These are phyloP conservation scores for Gnatocerus cornutus DNA, from an alignment of 2,888 invertebrate species.

Conservation along the genomic window DNA sequence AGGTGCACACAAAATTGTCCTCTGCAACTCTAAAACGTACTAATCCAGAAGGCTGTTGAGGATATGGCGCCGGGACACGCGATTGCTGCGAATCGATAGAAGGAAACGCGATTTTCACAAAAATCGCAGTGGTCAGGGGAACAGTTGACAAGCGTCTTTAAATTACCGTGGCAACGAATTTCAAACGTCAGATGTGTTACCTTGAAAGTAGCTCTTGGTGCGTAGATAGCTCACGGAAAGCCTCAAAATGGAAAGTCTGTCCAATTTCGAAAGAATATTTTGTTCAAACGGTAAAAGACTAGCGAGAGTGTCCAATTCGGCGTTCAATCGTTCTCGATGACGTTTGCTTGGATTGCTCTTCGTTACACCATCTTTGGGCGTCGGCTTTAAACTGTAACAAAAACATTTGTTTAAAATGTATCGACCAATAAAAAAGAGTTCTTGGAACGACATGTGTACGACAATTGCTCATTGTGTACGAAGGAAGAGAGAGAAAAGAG, in stretches of 20 bases:
- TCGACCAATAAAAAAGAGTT: not conserved
- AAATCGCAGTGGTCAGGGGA: not conserved
- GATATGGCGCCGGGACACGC: slow-evolving; percentile 64
- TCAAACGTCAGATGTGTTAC: slow-evolving; percentile 71
- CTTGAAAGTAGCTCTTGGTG: slow-evolving; percentile 99
- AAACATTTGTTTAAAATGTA: slow-evolving; percentile 21
- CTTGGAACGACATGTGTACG: slow-evolving; percentile 18
- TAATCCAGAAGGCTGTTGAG: slow-evolving; percentile 67
- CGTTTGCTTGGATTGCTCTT: slow-evolving; percentile 99
- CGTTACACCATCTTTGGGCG: slow-evolving; percentile 94
- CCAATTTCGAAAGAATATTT: slow-evolving; percentile 97
- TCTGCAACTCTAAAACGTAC: slow-evolving; percentile 65
- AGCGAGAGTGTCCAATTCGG: slow-evolving; percentile 97
- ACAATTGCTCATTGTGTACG: slow-evolving; percentile 12
- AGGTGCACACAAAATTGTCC: slow-evolving; percentile 48
- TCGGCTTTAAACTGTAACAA: slow-evolving; percentile 90
- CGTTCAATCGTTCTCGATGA: slow-evolving; percentile 97
- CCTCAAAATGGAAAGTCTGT: slow-evolving; percentile 97
- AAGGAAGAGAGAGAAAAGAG: not conserved
- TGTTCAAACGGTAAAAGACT: slow-evolving; percentile 96
- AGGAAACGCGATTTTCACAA: too few species aligned
- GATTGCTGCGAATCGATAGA: slow-evolving; percentile 38
- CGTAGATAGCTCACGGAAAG: slow-evolving; percentile 98
- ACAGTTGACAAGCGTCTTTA: not conserved
- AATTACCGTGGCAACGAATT: not conserved